Percentiles rank a stretch among this genome's conserved stretches.
These are phyloP conservation scores for Quiscalus mexicanus DNA, from an alignment of 2,113 vertebrate species.

Conservation along the genomic window DNA sequence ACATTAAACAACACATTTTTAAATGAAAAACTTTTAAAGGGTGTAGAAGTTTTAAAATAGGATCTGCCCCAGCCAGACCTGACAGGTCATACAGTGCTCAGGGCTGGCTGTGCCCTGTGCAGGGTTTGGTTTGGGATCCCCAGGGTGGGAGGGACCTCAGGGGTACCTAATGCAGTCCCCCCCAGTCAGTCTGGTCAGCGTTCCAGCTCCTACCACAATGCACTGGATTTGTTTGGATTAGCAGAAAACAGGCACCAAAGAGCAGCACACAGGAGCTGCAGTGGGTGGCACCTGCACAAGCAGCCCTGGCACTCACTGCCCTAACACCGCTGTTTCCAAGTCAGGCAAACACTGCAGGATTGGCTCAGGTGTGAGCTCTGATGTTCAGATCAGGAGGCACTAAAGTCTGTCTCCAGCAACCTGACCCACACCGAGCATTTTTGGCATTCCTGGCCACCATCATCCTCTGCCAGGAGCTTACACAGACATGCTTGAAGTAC, in stretches of 20 bases:
- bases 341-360: not conserved
- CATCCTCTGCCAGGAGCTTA: not conserved
- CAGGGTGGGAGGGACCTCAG: not conserved
- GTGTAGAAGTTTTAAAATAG: not conserved
- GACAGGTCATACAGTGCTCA: accelerated
- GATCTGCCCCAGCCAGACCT: not conserved
- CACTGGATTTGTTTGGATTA: not conserved
- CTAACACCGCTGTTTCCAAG: not conserved
- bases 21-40: not conserved
- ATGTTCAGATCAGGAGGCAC: not conserved
- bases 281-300: not conserved
- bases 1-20: not conserved
- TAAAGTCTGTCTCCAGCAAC: not conserved
- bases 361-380: not conserved
- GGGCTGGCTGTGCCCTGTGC: not conserved
- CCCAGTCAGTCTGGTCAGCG: not conserved
- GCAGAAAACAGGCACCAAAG: not conserved
- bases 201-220: not conserved
- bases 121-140: not conserved
- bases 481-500: accelerated
- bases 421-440: not conserved
- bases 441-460: not conserved
- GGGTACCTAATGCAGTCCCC: not conserved
- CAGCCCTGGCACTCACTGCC: not conserved
- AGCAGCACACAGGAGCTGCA: not conserved